These are phyloP conservation scores for Sialia sialis DNA, from an alignment of 2,113 vertebrate species.

Conservation along the genomic window DNA sequence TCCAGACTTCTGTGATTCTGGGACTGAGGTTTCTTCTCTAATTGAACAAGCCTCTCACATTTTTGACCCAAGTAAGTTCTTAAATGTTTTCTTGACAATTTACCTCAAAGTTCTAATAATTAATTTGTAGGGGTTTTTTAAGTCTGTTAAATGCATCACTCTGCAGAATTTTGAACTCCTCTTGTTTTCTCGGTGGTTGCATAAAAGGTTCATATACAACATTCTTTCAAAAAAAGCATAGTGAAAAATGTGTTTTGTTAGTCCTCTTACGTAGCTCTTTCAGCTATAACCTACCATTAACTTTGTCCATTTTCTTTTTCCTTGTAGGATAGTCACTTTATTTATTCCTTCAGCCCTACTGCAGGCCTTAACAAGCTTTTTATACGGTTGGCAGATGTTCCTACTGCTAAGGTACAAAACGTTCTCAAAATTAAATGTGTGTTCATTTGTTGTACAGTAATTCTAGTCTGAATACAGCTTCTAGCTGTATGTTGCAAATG, in stretches of 20 bases:
- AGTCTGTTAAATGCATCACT: not conserved
- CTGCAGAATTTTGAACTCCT: not conserved
- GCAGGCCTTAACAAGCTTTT: constrained; percentile 91
- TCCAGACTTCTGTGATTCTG: not conserved
- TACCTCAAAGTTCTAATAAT: not conserved
- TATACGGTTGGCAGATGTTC: constrained; percentile 86
- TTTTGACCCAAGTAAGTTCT: not conserved
- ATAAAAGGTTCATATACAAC: not conserved
- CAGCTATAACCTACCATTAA: not conserved
- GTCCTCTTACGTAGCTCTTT: accelerated
- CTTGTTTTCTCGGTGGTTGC: not conserved
- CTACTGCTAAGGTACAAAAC: constrained; percentile 86
- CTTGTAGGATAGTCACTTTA: constrained; percentile 94
- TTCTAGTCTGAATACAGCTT: not conserved
- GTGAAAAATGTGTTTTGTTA: not conserved
- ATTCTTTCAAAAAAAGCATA: not conserved
- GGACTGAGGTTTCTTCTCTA: not conserved
- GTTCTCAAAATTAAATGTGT: not conserved
- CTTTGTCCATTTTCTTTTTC: not conserved
- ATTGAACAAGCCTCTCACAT: not conserved
- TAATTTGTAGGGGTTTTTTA: not conserved
- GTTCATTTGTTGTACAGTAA: not conserved
- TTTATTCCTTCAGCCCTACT: constrained; percentile 93
- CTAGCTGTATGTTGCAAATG: not conserved
- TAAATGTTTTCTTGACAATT: not conserved